Evolutionary conservation across 2,113 vertebrate species (phyloP), one percentile per base, ranked within the genome.

Genomic region (Gila orcuttii): DNA sequence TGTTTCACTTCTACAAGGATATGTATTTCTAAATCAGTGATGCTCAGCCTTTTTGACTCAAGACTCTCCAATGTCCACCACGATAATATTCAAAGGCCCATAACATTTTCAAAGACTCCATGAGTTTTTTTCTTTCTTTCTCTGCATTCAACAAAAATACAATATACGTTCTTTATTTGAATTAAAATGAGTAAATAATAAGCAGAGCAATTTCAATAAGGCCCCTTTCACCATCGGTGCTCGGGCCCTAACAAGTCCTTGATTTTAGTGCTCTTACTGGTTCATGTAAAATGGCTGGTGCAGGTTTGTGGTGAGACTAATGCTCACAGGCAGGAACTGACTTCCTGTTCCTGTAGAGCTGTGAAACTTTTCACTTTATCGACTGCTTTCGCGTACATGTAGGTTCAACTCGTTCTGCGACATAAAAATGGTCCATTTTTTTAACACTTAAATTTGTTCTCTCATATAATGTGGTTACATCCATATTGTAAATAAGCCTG

Each of bases 281-380:
- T 75, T 69, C 3, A 21, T 19, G 50, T 57, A 36, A 83, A 59
- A 83, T 25, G 68, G 21, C 19, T 57, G 68, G 50, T 82, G 21
- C 19, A 50, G 80, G 82, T 74, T 83, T 83, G 82, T 83, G 82
- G 66, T 83, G 23, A 73, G 33, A 83, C 64, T 71, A 84, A 77
- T 79, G 64, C 73, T 76, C 17, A 0, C 42, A 69, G n/a, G 33
- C 59, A 75, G 60, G 55, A 75, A 52, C n/a, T 47, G 68, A 76
- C 83, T 87, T 89, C 85, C 88, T 87, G 60, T 88, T 77, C 77
- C 57, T 66, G 39, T 59, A 66, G 78, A 23, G 55, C 69, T 69
- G 60, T 82, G 2, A 82, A 69, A 69, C 25, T 57, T 62, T 82
- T 25, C 28, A 45, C 50, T 84, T 78, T 15, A 17, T 10, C 42